Conservation (phyloP, 2,113 vertebrate genomes). For the Thomomys bottae region DNA sequence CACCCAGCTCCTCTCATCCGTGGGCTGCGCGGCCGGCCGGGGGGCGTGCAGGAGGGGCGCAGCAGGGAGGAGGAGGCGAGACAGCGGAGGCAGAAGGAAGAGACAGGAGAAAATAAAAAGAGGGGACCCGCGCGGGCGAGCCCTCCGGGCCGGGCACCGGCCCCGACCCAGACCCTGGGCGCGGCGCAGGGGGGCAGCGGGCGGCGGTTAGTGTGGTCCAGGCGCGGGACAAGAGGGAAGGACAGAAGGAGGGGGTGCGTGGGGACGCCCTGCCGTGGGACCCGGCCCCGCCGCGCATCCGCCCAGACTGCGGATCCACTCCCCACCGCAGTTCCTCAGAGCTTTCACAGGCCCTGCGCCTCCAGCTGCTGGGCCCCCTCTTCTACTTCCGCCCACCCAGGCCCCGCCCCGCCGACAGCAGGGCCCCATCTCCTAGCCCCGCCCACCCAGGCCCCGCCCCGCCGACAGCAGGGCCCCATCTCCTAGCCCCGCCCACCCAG, state of each 20-base stretch:
- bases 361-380: no score
- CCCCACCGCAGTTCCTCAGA: no score
- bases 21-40: slow-evolving; percentile 88
- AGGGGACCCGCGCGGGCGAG: slow-evolving; percentile 55
- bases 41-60: slow-evolving; percentile 88
- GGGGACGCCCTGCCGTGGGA: not conserved
- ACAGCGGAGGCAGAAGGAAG: slow-evolving; percentile 83
- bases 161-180: not conserved
- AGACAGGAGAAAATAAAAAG: slow-evolving; percentile 87
- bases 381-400: no score
- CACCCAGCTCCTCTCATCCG: slow-evolving; percentile 99
- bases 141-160: not conserved
- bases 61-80: slow-evolving; percentile 81
- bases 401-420: no score
- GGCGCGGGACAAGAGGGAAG: not conserved
- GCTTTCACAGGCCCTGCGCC: no score
- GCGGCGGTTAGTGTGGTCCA: not conserved
- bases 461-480: no score
- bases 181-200: not conserved
- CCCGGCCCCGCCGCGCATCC: not conserved
- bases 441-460: no score
- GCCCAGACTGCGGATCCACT: no score
- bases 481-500: no score
- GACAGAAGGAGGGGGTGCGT: not conserved
- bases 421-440: no score